Evolutionary conservation across 2,113 vertebrate species (phyloP), one percentile per base, ranked within the genome.

Genomic region (Dicentrarchus labrax): DNA sequence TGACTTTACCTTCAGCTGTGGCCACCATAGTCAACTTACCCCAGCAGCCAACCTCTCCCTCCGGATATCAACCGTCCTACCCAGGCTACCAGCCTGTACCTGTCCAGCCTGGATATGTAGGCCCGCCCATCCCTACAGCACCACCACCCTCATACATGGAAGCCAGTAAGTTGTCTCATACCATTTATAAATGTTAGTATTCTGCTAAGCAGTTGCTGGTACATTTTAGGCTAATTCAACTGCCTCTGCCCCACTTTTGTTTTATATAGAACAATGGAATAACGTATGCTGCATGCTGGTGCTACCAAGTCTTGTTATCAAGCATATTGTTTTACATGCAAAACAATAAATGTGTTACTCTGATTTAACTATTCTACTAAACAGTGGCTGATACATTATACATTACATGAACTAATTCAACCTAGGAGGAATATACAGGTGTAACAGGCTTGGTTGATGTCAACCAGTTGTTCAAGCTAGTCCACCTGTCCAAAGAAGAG

Each of bases 71-170:
- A 11, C 66, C 7, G 15, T 83, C 57, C 0, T 95, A 96, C 16
- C 96, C 96, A 38, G 95, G 94, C 3, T 98, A 97, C 90, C 95
- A 95, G 62, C 87, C 94, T 1, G 69, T 96, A 76, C 89, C 95
- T 0, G 39, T 94, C 2, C 95, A 95, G 73, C 92, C 94, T 0
- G 95, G 93, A 2, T 91, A 83, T 0, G 89, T 89, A 38, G 87
- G 19, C 36, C 57, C 6, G 9, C n/a, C 78, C 7, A 56, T 22
- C 88, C 95, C 60, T 87, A 93, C 0, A 87, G 96, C 96, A 79
- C 97, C 93, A 2, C 92, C 97, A 2, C 97, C 96, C 0, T 90
- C 96, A 24, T 97, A 97, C 72, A 82, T 95, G 1, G 96, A 96
- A 76, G 91, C 91, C 0, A 7, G 96, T 93, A 84, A 94, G 93